Conservation (phyloP, 2,113 vertebrate species). For the Clarias batrachus region DNA sequence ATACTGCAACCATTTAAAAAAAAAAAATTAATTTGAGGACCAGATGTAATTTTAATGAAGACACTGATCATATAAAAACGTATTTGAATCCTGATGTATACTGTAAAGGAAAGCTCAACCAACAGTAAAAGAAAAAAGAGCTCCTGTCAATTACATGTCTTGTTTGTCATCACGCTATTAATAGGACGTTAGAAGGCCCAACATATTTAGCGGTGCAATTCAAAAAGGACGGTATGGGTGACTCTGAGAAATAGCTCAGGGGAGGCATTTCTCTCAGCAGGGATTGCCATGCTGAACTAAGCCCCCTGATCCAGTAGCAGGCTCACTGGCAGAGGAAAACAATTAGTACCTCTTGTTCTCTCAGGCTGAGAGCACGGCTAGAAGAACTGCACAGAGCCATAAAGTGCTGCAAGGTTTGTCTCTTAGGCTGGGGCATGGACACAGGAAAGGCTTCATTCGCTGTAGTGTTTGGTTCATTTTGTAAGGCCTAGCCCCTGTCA, state of each 20-base stretch:
- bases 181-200: slow-evolving; percentile 59
- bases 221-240: slow-evolving; percentile 61
- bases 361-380: slow-evolving; percentile 34
- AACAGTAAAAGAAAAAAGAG: neutral
- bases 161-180: slow-evolving; percentile 62
- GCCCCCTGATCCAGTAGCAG: slow-evolving; percentile 55
- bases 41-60: slow-evolving; percentile 52
- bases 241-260: slow-evolving; percentile 51
- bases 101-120: slow-evolving; percentile 50
- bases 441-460: slow-evolving; percentile 58
- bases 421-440: slow-evolving; percentile 4
- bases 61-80: slow-evolving; percentile 60
- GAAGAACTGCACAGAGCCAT: slow-evolving; percentile 24
- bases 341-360: slow-evolving; percentile 56
- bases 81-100: slow-evolving; percentile 61
- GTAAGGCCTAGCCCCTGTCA: slow-evolving; percentile 13
- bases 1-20: neutral
- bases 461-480: slow-evolving; percentile 55
- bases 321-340: slow-evolving; percentile 55
- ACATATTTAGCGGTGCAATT: slow-evolving; percentile 61
- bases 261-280: slow-evolving; percentile 54
- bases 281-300: slow-evolving; percentile 50
- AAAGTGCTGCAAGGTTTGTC: slow-evolving; percentile 7
- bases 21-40: too few relatives aligned
- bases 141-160: slow-evolving; percentile 63